phyloP scores from a whole-genome alignment of 2,113 vertebrate genomes.

The Verasper variegatus region DNA sequence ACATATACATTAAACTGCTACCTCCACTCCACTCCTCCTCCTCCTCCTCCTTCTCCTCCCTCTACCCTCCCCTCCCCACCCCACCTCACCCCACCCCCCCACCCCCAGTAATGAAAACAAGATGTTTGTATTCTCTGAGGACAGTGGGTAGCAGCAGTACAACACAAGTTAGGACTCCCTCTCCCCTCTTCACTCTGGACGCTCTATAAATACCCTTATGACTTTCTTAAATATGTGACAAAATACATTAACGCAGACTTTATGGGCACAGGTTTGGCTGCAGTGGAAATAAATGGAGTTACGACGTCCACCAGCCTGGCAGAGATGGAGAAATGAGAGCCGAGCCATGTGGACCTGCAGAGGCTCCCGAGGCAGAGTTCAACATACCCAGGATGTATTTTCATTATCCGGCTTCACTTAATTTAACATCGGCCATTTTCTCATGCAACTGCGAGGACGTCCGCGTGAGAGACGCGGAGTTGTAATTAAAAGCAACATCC shows the following conservation, averaged over 20 bases:
- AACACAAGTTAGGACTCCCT: constrained; percentile 54
- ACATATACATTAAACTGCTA: constrained; percentile 59
- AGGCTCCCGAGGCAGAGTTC: background rate
- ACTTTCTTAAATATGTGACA: constrained; percentile 79
- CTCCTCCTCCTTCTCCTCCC: constrained; percentile 33
- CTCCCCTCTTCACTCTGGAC: constrained; percentile 40
- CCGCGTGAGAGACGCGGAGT: too few species aligned
- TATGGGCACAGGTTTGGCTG: constrained; percentile 54
- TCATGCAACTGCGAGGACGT: too few species aligned
- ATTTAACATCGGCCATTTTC: background rate
- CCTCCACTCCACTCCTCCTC: constrained; percentile 40
- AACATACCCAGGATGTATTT: background rate
- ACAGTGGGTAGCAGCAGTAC: constrained; percentile 60
- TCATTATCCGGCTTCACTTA: background rate
- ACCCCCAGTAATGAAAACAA: constrained; percentile 81
- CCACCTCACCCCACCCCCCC: too few species aligned
- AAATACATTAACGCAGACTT: constrained; percentile 71
- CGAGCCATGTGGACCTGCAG: constrained; percentile 20
- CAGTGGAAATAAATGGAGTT: constrained; percentile 38
- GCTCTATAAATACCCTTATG: constrained; percentile 73
- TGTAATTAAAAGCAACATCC: background rate
- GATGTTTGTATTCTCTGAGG: constrained; percentile 78
- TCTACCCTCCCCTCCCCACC: constrained; percentile 29
- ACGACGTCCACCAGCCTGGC: constrained; percentile 32
- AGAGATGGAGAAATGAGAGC: constrained; percentile 20